Evolutionary conservation across 2,888 invertebrate species (phyloP).

Genomic region (Linyphia triangularis): DNA sequence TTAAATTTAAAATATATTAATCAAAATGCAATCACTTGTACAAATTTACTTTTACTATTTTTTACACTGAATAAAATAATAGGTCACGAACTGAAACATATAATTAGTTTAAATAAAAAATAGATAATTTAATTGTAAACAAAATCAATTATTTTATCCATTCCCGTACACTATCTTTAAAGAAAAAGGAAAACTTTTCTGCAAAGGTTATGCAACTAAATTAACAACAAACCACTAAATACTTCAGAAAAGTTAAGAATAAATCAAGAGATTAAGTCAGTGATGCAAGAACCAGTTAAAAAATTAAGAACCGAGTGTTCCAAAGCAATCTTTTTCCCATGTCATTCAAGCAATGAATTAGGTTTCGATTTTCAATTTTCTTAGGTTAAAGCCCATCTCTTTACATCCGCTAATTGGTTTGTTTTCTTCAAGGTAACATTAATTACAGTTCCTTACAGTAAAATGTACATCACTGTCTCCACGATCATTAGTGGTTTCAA

Average conservation of each 20-base stretch:
- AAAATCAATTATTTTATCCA: too few relatives aligned
- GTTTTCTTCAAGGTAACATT: conserved; percentile 57
- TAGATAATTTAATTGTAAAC: too few relatives aligned
- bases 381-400: conserved; percentile 36
- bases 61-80: too few relatives aligned
- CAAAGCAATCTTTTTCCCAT: background rate
- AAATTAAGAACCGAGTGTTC: background rate
- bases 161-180: too few relatives aligned
- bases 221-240: background rate
- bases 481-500: conserved; percentile 57
- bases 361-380: conserved; percentile 51
- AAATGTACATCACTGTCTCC: conserved; percentile 54
- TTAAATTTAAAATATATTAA: too few relatives aligned
- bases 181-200: too few relatives aligned
- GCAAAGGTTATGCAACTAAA: too few relatives aligned
- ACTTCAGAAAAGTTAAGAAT: background rate
- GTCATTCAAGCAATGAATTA: conserved; percentile 51
- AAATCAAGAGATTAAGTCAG: background rate
- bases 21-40: too few relatives aligned
- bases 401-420: conserved; percentile 46
- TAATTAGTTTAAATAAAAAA: too few relatives aligned
- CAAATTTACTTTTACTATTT: too few relatives aligned
- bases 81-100: too few relatives aligned
- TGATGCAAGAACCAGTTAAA: background rate
- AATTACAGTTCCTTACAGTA: conserved; percentile 35